Evolutionary conservation across 2,888 invertebrate genomes (phyloP).

Genomic region (Drosophila acutilabella): DNA sequence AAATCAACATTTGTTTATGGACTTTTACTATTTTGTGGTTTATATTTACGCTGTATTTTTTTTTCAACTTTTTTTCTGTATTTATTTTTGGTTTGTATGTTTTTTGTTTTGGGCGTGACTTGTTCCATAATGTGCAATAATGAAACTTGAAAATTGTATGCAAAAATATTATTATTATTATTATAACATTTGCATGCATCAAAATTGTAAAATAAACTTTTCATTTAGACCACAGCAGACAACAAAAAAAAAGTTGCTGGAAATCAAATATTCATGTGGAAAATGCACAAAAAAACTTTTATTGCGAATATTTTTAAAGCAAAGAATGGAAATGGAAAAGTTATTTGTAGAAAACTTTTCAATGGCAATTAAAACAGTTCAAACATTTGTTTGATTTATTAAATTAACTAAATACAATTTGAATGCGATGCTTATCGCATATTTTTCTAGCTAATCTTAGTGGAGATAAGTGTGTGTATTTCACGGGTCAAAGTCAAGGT

Average conservation of each 20-base stretch:
- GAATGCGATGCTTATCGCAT: no score
- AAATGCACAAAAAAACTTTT: conserved; percentile 17
- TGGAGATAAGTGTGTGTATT: conserved; percentile 7
- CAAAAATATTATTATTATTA: conserved; percentile 23
- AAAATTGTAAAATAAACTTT: conserved; percentile 16
- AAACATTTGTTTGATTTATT: neutral
- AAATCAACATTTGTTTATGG: conserved; percentile 44
- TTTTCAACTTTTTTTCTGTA: neutral
- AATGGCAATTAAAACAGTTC: neutral
- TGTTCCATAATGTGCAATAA: conserved; percentile 21
- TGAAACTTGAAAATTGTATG: conserved; percentile 7
- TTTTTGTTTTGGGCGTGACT: conserved; percentile 15
- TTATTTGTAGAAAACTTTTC: neutral
- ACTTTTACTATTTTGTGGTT: conserved; percentile 29
- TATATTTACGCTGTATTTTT: conserved; percentile 13
- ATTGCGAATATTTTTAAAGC: neutral
- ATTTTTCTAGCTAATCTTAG: neutral
- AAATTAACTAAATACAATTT: no score
- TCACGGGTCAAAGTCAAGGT: conserved; percentile 35
- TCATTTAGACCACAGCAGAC: conserved; percentile 7
- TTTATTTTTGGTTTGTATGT: neutral
- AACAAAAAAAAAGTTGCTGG: neutral
- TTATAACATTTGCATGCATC: conserved; percentile 16
- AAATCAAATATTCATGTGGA: conserved; percentile 9
- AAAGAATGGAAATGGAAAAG: conserved; percentile 19